phyloP scores from a whole-genome alignment of 2,113 vertebrate genomes.

The Heterotilapia buettikoferi region DNA sequence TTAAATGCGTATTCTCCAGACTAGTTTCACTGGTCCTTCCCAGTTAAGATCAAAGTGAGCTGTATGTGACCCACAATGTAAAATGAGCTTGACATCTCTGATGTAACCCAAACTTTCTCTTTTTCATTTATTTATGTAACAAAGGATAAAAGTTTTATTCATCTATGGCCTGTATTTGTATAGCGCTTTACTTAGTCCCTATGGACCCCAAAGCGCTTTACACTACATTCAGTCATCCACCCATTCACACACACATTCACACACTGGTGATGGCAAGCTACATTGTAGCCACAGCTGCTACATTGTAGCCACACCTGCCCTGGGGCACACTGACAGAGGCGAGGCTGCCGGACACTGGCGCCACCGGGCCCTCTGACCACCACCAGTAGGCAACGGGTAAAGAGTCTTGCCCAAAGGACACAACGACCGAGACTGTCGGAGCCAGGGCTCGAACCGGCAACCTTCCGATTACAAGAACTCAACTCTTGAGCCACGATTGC shows the following conservation, averaged over 20 bases:
- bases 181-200: background rate
- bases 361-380: background rate
- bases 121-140: background rate
- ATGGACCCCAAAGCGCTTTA: background rate
- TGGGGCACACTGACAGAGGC: background rate
- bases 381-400: background rate
- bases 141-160: background rate
- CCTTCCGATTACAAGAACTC: background rate
- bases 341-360: fast-evolving
- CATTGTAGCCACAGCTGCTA: background rate
- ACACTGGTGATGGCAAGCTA: background rate
- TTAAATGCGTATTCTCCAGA: background rate
- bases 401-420: background rate
- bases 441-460: fast-evolving
- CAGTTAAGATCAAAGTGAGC: background rate
- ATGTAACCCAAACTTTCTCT: background rate
- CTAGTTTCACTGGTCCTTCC: background rate
- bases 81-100: fast-evolving
- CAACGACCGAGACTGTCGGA: background rate
- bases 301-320: background rate
- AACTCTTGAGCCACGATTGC: background rate
- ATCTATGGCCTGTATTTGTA: background rate
- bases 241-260: background rate
- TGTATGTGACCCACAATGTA: background rate
- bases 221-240: background rate